A percentile compares a stretch with the other conserved stretches of the same genome.
Evolutionary conservation across 30 jellyfish, hydroid and myxozoan genomes (phyloP).

Genomic region (Chrysaora quinquecirrha): DNA sequence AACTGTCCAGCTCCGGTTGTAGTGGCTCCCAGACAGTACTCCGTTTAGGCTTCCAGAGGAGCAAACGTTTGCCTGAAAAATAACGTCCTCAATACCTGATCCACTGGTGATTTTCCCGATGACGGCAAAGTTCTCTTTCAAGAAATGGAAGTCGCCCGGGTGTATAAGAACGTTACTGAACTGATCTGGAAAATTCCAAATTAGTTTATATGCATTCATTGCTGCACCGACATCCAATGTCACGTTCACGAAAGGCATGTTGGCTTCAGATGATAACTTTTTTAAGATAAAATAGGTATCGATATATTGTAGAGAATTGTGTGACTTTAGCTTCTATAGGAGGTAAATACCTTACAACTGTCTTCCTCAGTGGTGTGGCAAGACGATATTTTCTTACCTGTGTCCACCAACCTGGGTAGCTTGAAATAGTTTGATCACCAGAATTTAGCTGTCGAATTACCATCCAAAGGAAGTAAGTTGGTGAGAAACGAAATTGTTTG

Average conservation of each 20-base stretch:
- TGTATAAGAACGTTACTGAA: constrained; percentile 10
- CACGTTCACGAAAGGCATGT: no score
- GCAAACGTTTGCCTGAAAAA: no score
- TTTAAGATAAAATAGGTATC: no score
- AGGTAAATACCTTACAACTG: constrained; percentile 14
- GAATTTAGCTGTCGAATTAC: no score
- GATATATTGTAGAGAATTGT: constrained; percentile 19
- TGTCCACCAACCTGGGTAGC: neutral
- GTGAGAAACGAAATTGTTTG: no score
- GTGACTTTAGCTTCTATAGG: constrained; percentile 43
- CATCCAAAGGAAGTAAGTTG: no score
- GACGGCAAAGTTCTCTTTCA: constrained; percentile 3
- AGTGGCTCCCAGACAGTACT: no score
- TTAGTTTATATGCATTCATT: neutral
- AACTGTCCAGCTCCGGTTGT: constrained; percentile 19
- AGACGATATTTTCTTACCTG: neutral
- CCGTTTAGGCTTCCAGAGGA: no score
- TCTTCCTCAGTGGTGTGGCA: no score
- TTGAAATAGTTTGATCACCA: neutral
- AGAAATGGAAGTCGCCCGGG: neutral
- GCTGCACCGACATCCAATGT: no score
- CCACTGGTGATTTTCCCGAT: no score
- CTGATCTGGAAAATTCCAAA: neutral
- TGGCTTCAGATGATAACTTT: constrained; percentile 13
- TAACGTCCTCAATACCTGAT: no score